Evolutionary conservation across 2,113 vertebrate genomes (phyloP).

Genomic region (Eptatretus burgeri): DNA sequence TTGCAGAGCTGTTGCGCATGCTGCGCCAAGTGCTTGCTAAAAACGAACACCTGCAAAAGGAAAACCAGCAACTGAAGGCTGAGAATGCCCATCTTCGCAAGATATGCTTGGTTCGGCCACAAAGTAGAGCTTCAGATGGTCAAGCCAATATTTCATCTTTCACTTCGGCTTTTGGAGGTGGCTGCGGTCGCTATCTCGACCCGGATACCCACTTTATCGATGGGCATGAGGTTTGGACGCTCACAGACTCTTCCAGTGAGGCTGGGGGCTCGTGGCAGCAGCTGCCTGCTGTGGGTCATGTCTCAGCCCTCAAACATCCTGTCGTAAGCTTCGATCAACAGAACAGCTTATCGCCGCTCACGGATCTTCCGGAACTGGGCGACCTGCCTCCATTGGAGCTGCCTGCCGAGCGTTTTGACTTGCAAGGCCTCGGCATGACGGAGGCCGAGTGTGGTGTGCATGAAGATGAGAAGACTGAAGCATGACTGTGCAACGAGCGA

Average conservation of each 20-base stretch:
- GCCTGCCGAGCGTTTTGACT: not conserved
- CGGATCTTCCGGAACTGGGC: not conserved
- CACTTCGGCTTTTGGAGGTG: too few relatives aligned
- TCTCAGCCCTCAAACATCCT: not conserved
- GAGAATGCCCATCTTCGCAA: not conserved
- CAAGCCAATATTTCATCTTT: too few relatives aligned
- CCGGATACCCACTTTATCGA: constrained; percentile 4
- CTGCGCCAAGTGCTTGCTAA: not conserved
- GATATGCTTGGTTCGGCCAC: too few relatives aligned
- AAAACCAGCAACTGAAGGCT: constrained; percentile 1
- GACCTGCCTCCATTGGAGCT: constrained; percentile 3
- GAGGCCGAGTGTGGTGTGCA: not conserved
- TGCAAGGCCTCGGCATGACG: constrained; percentile 2
- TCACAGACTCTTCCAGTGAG: not conserved
- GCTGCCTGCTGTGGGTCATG: not conserved
- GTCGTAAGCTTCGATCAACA: too few relatives aligned
- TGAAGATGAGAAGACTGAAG: too few relatives aligned
- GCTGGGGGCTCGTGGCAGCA: not conserved
- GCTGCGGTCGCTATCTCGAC: not conserved
- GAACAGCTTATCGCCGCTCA: too few relatives aligned
- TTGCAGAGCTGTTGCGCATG: constrained; percentile 2
- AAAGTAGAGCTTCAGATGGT: too few relatives aligned
- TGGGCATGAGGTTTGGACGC: not conserved
- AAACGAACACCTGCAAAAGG: not conserved
- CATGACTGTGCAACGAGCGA: too few relatives aligned